Base-by-base conservation (phyloP, 1,140 invertebrate species). In the Meloidogyne floridensis region DNA sequence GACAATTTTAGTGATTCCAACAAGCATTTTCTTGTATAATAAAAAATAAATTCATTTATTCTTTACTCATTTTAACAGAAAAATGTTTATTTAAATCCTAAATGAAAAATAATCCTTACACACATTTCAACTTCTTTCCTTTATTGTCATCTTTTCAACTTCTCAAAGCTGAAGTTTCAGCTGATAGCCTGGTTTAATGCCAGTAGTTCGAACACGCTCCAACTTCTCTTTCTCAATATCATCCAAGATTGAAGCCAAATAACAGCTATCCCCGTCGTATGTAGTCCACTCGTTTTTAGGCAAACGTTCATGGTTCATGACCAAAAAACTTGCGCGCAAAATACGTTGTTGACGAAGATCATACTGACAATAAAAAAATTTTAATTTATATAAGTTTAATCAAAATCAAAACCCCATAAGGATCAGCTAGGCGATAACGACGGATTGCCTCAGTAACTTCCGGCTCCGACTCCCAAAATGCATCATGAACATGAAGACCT, bases 211-310 rank as follows among this genome's bases (percentile, higher is more conserved):
- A 13, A 72, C 81, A 11, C 87, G 82, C 56, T 87, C 86, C 76
- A 78, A 80, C 85, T 90, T 90, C 84, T 90, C 89, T 5, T 77
- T 74, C 59, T 90, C 87, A 75, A 89, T 87, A 54, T 89, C 88
- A 18, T 90, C 86, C 56, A 89, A 75, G 74, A 90, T 89, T 20
- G 87, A 85, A 82, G 89, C 89, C 83, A 89, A 69, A 77, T 89
- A 89, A 82, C 85, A 89, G 69, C 87, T 88, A 77, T 89, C 88
- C 82, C 89, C 85, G 7, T 90, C 85, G 87, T 89, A 89, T 81
- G 88, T 75, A 32, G 88, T 89, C 88, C 88, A 89, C 65, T 87
- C 59, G 2, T 73, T 80, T 80, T 90, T 90, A 32, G 88, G 88
- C 70, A 89, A 82, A 59, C 77, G 80, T 74, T 89, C 88, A 51